Conservation (phyloP, 2,113 vertebrate species). For the Cranoglanis bouderius region DNA sequence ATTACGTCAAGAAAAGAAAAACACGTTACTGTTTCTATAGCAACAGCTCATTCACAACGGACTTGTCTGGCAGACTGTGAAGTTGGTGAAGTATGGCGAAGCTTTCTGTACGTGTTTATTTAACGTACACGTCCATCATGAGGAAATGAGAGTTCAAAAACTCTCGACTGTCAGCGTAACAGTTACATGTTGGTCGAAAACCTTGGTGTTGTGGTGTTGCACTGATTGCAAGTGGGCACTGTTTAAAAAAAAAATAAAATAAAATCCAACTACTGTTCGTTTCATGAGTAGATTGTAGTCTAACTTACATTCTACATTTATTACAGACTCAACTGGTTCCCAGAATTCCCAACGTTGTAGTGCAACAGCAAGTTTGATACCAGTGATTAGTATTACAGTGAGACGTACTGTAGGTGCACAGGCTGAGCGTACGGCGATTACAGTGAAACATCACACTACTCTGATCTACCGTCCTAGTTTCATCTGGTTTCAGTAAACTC, state of each 20-base stretch:
- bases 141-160: background rate
- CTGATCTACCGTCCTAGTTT: background rate
- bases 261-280: background rate
- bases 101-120: background rate
- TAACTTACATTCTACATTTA: background rate
- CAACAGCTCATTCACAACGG: background rate
- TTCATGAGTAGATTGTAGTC: background rate
- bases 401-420: slow-evolving; percentile 23
- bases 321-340: no score
- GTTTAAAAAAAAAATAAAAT: background rate
- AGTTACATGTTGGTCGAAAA: background rate
- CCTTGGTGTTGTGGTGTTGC: background rate
- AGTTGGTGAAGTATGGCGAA: no score
- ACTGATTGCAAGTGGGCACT: background rate
- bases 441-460: background rate
- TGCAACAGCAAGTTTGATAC: background rate
- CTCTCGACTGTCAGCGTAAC: background rate
- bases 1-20: background rate
- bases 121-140: no score
- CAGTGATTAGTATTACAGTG: background rate
- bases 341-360: background rate
- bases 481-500: background rate
- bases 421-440: no score
- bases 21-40: background rate
- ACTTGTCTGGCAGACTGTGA: background rate